phyloP scores from a whole-genome alignment of 2,797 vertebrate species.

The Mormyrus hasselquistii region DNA sequence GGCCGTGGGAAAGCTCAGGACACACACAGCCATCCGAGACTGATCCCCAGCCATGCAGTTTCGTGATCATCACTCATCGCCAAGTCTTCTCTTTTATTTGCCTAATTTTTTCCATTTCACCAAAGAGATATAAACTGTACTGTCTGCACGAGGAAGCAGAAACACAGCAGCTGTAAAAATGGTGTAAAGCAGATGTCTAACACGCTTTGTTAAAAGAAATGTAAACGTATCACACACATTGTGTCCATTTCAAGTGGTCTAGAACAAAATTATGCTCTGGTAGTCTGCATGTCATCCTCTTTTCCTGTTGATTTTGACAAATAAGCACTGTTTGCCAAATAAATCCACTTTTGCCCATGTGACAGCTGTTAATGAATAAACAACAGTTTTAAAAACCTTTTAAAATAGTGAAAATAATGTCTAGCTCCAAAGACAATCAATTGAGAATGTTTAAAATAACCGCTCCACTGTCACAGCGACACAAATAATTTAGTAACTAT shows the following conservation, averaged over 20 bases:
- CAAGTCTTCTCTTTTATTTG: neutral
- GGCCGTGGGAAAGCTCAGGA: neutral
- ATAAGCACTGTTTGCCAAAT: neutral
- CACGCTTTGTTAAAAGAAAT: neutral
- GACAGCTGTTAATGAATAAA: neutral
- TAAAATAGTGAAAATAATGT: neutral
- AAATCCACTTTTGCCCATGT: neutral
- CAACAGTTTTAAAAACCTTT: neutral
- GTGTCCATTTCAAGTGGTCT: neutral
- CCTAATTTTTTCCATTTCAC: neutral
- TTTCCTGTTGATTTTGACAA: neutral
- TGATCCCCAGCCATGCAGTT: neutral
- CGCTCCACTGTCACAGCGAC: neutral
- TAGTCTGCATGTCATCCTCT: neutral
- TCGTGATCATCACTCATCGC: neutral
- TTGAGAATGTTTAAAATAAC: neutral
- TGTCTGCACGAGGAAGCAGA: neutral
- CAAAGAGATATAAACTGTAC: neutral
- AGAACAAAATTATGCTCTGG: neutral
- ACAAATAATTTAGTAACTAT: neutral
- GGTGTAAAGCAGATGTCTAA: neutral
- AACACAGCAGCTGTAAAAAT: neutral
- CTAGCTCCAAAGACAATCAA: neutral
- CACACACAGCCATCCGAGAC: neutral
- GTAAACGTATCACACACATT: neutral